Base-by-base conservation (phyloP, 2,797 vertebrate genomes). In the Centroberyx gerrardi region DNA sequence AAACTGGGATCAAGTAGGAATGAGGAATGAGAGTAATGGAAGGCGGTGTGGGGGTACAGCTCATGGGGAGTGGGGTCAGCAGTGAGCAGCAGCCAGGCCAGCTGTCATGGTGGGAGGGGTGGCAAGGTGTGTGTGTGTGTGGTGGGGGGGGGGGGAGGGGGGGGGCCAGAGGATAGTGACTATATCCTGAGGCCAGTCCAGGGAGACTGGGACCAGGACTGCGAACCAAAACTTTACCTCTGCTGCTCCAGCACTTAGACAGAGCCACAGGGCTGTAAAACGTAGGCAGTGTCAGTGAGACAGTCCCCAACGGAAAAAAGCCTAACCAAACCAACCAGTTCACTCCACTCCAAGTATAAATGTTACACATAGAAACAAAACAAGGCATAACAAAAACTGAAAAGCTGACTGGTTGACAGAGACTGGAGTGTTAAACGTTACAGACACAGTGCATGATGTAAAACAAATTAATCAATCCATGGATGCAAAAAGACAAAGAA, bases 251-350 rank as follows among this genome's bases (percentile, higher is more conserved):
- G 91, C 86, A 90, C 78, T 91, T 88, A 89, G 91, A 90, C 89
- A 90, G 92, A 93, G 92, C 92, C 92, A 92, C 93, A 88, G 92
- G 87, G 92, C 93, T 93, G 92, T 82, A 91, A 92, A 92, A 92
- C 49, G 92, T 90, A 93, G 90, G 91, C 79, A 89, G 81, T 49
- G 77, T 90, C 85, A 91, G 88, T 93, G 81, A 90, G 76, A 88
- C 82, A 73, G 84, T 88, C 87, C 84, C 85, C 78, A 65, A 81
- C 54, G 29, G 63, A 84, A 76, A 78, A 78, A 73, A 74, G 54
- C 80, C 78, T 55, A 52, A 61, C 60, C 74, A 58, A 86, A 81
- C 71, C 81, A 84, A 84, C 58, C 69, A 71, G 61, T 72, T 76
- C 70, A 55, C 75, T 72, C 48, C 38, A 62, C 46, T 77, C 75